phyloP scores from a whole-genome alignment of 2,113 vertebrate species.

The Solenodon paradoxus region DNA sequence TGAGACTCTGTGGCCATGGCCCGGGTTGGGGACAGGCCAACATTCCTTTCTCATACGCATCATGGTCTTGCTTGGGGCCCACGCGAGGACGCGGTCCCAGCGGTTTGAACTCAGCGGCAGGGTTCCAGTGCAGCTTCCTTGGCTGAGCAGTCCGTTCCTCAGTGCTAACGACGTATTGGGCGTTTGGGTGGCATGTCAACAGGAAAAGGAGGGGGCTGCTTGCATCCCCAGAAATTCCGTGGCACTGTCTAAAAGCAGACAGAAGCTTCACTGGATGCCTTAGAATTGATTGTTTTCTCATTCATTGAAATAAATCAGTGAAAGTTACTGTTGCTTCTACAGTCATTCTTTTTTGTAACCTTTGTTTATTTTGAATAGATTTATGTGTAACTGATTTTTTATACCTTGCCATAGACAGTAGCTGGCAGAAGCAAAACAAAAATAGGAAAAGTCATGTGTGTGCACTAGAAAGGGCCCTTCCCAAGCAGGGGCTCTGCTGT shows the following conservation, averaged over 20 bases:
- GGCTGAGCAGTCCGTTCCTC: neutral
- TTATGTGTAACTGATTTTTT: neutral
- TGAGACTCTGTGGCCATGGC: neutral
- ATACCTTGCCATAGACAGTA: neutral
- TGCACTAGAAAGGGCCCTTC: neutral
- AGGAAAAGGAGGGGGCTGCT: neutral
- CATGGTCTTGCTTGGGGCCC: neutral
- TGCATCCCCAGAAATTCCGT: neutral
- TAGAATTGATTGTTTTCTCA: neutral
- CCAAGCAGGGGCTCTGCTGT: rapidly evolving
- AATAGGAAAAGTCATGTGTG: neutral
- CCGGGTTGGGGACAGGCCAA: neutral
- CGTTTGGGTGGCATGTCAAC: neutral
- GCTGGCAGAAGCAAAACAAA: neutral
- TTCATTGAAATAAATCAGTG: neutral
- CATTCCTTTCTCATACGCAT: rapidly evolving
- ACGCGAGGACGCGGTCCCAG: neutral
- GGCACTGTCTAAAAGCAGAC: neutral
- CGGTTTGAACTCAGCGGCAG: neutral
- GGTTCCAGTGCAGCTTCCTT: neutral
- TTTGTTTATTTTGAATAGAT: neutral
- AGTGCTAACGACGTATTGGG: neutral
- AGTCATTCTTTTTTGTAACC: neutral
- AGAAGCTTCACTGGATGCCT: neutral
- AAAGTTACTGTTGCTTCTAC: neutral